Percentiles rank a stretch among this genome's conserved stretches.
Conservation (phyloP, 2,888 invertebrate genomes). For the Scaptomyza reducta region DNA sequence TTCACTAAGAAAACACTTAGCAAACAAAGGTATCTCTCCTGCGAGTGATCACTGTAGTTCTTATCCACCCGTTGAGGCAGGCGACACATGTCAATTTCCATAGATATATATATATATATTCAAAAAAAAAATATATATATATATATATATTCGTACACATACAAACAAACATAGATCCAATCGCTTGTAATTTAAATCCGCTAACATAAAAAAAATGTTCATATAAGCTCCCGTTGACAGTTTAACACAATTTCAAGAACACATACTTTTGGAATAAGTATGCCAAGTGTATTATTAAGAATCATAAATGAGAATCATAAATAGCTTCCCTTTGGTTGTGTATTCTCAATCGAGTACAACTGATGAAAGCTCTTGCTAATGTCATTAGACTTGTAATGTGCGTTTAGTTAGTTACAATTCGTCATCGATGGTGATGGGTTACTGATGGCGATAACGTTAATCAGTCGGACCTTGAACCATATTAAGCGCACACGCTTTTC, state of each 20-base stretch:
- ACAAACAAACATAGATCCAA: background rate
- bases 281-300: constrained; percentile 11
- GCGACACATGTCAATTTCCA: background rate
- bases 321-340: no score
- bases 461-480: constrained; percentile 53
- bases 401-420: constrained; percentile 22
- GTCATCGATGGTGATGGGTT: constrained; percentile 44
- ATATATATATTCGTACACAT: background rate
- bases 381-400: constrained; percentile 29
- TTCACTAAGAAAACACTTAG: no score
- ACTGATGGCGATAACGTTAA: constrained; percentile 34
- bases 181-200: constrained; percentile 22
- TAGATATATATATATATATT: no score
- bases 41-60: constrained; percentile 3
- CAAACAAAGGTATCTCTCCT: background rate
- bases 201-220: constrained; percentile 10
- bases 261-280: background rate
- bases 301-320: no score
- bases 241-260: constrained; percentile 14
- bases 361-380: constrained; percentile 4
- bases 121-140: no score
- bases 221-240: constrained; percentile 7
- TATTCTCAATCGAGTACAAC: background rate
- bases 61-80: constrained; percentile 29
- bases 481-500: constrained; percentile 22